Percentiles rank a stretch among this genome's conserved stretches.
These are phyloP conservation scores for Eumerus sabulonum DNA, from an alignment of 2,888 invertebrate genomes.

Conservation along the genomic window DNA sequence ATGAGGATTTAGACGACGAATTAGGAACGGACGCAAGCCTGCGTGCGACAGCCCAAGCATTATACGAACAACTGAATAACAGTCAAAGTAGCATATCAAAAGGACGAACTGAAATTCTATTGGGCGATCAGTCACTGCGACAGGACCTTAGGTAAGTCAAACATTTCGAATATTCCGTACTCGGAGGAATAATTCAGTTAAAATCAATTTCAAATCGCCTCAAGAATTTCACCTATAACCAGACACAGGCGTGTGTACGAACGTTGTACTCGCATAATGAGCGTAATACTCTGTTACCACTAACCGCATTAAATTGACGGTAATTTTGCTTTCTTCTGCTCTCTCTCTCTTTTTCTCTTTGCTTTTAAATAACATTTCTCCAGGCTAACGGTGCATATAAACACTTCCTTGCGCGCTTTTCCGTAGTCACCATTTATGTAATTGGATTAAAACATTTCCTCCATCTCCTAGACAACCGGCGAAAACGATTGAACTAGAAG, in stretches of 20 bases:
- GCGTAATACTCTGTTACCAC: conserved; percentile 14
- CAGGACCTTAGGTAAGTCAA: conserved; percentile 77
- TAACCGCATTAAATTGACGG: conserved; percentile 30
- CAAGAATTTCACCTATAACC: conserved; percentile 29
- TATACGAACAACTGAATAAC: conserved; percentile 72
- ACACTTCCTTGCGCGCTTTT: conserved; percentile 35
- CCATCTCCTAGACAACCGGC: not conserved
- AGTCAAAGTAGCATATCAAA: conserved; percentile 79
- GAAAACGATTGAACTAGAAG: not conserved
- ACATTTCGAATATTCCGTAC: not conserved
- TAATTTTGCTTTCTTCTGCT: not conserved
- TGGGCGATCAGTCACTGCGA: conserved; percentile 78
- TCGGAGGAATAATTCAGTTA: not conserved
- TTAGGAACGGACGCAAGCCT: conserved; percentile 71
- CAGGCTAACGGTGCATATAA: conserved; percentile 33
- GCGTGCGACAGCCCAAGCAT: conserved; percentile 70
- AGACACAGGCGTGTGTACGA: conserved; percentile 5
- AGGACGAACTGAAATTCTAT: conserved; percentile 79
- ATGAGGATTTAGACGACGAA: conserved; percentile 74
- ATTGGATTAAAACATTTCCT: conserved; percentile 45
- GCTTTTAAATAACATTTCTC: conserved; percentile 28
- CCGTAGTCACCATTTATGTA: conserved; percentile 9
- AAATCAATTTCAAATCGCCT: not conserved
- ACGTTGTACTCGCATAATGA: conserved; percentile 17
- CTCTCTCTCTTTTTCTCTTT: too few relatives aligned